Percentiles rank a stretch among this genome's conserved stretches.
Conservation (phyloP, 2,797 vertebrate species). For the Pterois miles region DNA sequence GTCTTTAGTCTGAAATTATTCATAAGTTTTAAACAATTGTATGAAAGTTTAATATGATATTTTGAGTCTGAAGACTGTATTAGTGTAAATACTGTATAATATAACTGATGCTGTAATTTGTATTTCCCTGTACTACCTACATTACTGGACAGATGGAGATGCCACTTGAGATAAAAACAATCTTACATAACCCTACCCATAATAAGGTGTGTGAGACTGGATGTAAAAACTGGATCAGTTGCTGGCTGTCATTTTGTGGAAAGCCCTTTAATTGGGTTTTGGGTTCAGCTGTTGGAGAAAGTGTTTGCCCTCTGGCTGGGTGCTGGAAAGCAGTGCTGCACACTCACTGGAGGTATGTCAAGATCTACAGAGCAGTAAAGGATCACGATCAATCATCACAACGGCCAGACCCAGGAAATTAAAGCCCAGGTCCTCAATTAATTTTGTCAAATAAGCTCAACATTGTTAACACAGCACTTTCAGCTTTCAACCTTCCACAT, state of each 20-base stretch:
- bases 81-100: background rate
- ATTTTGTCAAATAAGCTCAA: background rate
- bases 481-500: no score
- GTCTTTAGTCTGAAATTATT: background rate
- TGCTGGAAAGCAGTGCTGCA: constrained; percentile 14
- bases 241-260: background rate
- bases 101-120: background rate
- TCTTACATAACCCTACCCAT: background rate
- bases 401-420: constrained; percentile 2
- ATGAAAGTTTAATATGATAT: background rate
- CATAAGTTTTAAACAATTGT: background rate
- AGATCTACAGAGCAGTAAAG: constrained; percentile 7
- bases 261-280: constrained; percentile 33
- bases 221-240: background rate
- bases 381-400: constrained; percentile 21
- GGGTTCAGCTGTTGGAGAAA: constrained; percentile 12
- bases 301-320: constrained; percentile 29
- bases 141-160: background rate
- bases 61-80: background rate
- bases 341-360: constrained; percentile 26
- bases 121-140: background rate
- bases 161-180: background rate
- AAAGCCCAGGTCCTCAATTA: background rate
- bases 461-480: background rate
- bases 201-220: background rate